phyloP scores from a whole-genome alignment of 2,113 vertebrate species.

The Colinus virginianus region DNA sequence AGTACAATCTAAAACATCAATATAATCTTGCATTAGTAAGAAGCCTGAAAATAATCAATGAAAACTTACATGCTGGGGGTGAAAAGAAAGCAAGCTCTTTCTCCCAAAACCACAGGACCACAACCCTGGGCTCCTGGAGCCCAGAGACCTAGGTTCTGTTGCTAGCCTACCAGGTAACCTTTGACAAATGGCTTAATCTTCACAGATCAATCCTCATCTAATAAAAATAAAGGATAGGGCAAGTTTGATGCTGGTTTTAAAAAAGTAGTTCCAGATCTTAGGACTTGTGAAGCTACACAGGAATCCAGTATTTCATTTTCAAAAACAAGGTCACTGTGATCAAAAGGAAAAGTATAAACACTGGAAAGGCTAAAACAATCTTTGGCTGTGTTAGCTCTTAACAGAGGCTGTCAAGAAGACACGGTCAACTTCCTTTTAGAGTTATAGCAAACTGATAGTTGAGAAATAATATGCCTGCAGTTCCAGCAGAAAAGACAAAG shows the following conservation, averaged over 20 bases:
- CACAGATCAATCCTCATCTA: not conserved
- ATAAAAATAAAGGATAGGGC: not conserved
- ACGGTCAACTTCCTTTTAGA: constrained; percentile 10
- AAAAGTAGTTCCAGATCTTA: not conserved
- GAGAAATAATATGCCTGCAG: not conserved
- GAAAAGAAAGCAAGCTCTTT: not conserved
- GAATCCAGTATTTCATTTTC: not conserved
- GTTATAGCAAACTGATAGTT: constrained; percentile 19
- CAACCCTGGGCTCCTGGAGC: not conserved
- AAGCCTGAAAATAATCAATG: not conserved
- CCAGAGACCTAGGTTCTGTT: not conserved
- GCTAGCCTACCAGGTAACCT: not conserved
- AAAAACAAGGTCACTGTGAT: not conserved
- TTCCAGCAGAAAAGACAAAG: not conserved
- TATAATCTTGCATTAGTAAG: not conserved
- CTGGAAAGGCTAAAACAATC: not conserved
- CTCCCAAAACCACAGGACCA: not conserved
- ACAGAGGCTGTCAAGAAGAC: constrained; percentile 16
- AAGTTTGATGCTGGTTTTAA: not conserved
- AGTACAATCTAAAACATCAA: not conserved
- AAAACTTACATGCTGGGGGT: not conserved
- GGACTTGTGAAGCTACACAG: not conserved
- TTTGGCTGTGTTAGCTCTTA: constrained; percentile 17
- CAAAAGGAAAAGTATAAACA: not conserved
- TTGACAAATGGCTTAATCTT: not conserved